Evolutionary conservation across 2,888 invertebrate genomes (phyloP), one percentile per base, ranked within the genome.

Genomic region (Serrognathus titanus): DNA sequence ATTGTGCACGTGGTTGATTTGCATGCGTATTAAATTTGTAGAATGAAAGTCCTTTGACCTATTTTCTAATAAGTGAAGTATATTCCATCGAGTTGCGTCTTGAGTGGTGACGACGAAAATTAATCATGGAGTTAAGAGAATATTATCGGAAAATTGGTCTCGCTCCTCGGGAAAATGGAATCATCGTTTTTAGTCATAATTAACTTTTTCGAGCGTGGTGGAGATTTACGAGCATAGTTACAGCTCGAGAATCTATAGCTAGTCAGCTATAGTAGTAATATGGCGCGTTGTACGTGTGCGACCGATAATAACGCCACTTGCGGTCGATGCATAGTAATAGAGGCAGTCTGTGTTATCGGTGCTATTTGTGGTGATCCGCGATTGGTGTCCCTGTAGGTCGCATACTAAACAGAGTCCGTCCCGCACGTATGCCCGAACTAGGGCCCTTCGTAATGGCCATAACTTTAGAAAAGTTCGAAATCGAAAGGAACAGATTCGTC

Each of bases 121-220:
- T 63, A 62, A 63, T 63, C 63, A 60, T 56, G 49, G 58, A 61
- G 59, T 62, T 62, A 62, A 60, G 61, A 58, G 63, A 59, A 60
- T 58, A 60, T 63, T 63, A 63, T 63, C 59, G 63, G 61, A 63
- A 63, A 63, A 63, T 63, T 63, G 60, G 60, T 58, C 58, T 59
- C 59, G 61, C 60, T 56, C 59, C 52, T 57, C 58, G 55, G 58
- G 54, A 63, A 61, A 58, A 63, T 54, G 63, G 57, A 63, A 59
- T 63, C 59, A 61, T 61, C 62, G 62, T 63, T 63, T 62, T 63
- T 61, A 60, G 55, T 59, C 61, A 60, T 63, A 63, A 63, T 63
- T 63, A 63, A 58, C 58, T 63, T 63, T 63, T 63, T 62, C 55
- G 57, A 56, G 49, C 51, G 48, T 51, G 53, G 38, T 45, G 52